Evolutionary conservation across 1,140 invertebrate genomes (phyloP), one percentile per base, ranked within the genome.

Genomic region (Drosophila oshimai): DNA sequence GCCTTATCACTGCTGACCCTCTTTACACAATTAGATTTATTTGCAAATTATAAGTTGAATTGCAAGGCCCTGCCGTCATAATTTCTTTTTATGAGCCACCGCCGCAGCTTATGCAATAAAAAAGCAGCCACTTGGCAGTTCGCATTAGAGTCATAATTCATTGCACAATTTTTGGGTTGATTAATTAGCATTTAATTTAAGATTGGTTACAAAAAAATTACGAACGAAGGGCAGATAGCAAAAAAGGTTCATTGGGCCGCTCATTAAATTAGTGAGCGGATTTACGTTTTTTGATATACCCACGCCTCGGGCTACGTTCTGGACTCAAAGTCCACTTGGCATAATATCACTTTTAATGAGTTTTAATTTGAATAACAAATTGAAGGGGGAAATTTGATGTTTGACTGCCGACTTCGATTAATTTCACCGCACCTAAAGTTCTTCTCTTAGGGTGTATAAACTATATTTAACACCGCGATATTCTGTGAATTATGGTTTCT

Each of bases 11-110:
- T 73, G 49, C 31, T 26, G 55, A 46, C 41, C 57, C 75, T 62
- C 50, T 54, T 42, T 41, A 67, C 49, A 73, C 64, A 84, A 84
- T 86, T 84, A 86, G 61, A 84, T 84, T 86, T 80, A 86, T 84
- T 86, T 84, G 64, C 60, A 67, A 79, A 79, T 86, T 84, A 72
- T 72, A 84, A 72, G 65, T 80, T 67, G 57, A 72, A 75, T 70
- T 84, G 79, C 79, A 65, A 46, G 22, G 55, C 46, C 7, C 26
- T 28, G 45, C 13, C 9, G 2, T 37, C 54, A 45, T 51, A 58
- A 50, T 53, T 45, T 71, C 37, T 47, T 54, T 70, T 80, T 74
- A 69, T 67, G 58, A 31, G 17, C 49, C 42, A 46, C 28, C 45
- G 70, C 79, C 69, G 12, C 54, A 62, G 50, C n/a, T 65, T 79